Base-by-base conservation (phyloP, 2,888 invertebrate genomes). In the Adelphocoris suturalis region DNA sequence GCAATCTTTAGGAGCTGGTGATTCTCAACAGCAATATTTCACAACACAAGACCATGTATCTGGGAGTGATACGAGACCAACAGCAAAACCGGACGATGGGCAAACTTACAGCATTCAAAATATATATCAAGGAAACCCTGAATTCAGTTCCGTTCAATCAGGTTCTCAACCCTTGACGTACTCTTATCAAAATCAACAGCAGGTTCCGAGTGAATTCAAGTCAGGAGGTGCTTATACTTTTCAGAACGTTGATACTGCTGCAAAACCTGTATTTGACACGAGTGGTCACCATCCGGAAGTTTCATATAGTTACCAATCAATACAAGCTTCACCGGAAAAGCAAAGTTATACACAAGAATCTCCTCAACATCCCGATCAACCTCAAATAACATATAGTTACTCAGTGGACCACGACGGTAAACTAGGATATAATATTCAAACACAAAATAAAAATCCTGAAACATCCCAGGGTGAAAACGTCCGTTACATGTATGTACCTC, bases 401-500 rank as follows among this genome's bases (percentile, higher is more conserved):
- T 48, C 61, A 0, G 78, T 78, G 16, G 76, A 48, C 55, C 14
- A 76, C 48, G 55, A 55, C 12, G 78, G 78, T 12, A 85, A 85
- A 28, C 28, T 61, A 14, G 55, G 78, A 16, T 78, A 47, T 11
- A 46, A 78, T 46, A 1, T 55, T 47, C 82, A 82, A 23, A 19
- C 16, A 0, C 85, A 55, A 57, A 4, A 4, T n/a, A 85, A 85
- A 14, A 61, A 19, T 47, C 3, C 46, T 16, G 86, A 86, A 16
- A 11, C 23, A 12, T 47, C 46, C n/a, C 48, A 46, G n/a, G 16
- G 37, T 27, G 68, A 86, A 23, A 46, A 86, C 9, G 80, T 88
- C 13, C 76, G 78, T 37, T 88, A 88, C 55, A 80, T 80, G 88
- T 88, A 88, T 19, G n/a, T 88, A n/a, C 88, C 88, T 9, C 88